These are phyloP conservation scores for Aproaerema taeniolella DNA, from an alignment of 2,888 invertebrate species.

Conservation along the genomic window DNA sequence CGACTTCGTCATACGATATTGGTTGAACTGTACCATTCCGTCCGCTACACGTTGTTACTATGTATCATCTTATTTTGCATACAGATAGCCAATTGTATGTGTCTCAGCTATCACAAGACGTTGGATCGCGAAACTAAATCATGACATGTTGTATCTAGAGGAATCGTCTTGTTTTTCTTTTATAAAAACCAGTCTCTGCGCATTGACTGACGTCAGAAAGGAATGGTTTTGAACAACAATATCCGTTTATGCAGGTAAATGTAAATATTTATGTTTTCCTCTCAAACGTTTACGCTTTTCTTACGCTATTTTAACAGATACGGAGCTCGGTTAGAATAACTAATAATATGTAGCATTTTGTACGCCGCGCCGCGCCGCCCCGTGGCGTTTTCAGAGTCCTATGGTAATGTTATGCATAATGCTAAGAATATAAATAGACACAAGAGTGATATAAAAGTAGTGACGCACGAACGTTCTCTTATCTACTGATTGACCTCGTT, in stretches of 20 bases:
- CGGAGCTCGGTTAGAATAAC: background rate
- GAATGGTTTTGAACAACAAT: slow-evolving; percentile 47
- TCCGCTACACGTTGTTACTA: too few relatives aligned
- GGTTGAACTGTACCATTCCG: too few relatives aligned
- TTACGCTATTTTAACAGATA: background rate
- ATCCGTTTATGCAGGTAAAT: slow-evolving; percentile 41
- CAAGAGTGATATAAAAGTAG: slow-evolving; percentile 23
- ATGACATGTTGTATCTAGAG: too few relatives aligned
- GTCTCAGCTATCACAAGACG: too few relatives aligned
- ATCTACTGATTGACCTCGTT: slow-evolving; percentile 60
- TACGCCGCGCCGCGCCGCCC: too few relatives aligned
- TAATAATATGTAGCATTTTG: background rate
- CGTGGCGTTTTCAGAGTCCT: background rate
- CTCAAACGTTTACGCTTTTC: slow-evolving; percentile 27
- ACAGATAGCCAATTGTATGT: background rate
- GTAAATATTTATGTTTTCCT: slow-evolving; percentile 51
- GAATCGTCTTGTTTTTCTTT: too few relatives aligned
- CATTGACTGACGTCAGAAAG: slow-evolving; percentile 48
- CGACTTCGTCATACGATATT: too few relatives aligned
- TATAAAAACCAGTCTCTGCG: slow-evolving; percentile 25
- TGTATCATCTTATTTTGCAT: background rate
- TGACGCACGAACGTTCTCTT: slow-evolving; percentile 56
- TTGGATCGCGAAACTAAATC: too few relatives aligned
- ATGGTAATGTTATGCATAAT: background rate
- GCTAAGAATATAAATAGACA: slow-evolving; percentile 12